Evolutionary conservation across 2,113 vertebrate species (phyloP), one percentile per base, ranked within the genome.

Genomic region (Carassius gibelio): DNA sequence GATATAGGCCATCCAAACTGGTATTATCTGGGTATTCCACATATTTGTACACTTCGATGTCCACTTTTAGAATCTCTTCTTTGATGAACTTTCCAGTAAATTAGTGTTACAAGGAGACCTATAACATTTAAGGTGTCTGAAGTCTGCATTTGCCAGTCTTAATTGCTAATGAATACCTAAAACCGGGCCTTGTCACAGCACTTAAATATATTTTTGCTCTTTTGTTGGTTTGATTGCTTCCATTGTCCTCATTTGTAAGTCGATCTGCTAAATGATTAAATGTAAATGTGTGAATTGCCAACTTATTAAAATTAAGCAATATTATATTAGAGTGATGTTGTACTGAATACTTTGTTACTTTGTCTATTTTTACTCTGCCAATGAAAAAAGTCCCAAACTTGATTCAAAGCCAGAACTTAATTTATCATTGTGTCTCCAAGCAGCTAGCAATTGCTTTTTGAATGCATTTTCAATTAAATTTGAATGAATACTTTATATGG

Each of bases 1-100:
- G 52, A 55, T 55, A 15, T 55, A 17, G 1, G 52, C 52, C 52
- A 55, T 55, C 4, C 52, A 55, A 55, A 55, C 15, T 55, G 59
- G 81, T 52, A 77, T 82, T 76, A 78, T 61, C 52, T 59, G 83
- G 30, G 15, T 61, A 75, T 69, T 23, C 36, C 19, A 61, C 79
- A 52, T 57, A 42, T 45, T 8, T 1, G 11, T 59, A 13, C 74
- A 26, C 1, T 36, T 79, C 30, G 45, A 55, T 15, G 38, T 9
- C 21, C 13, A 38, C 34, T 55, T n/a, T 34, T 52, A 52, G 8
- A 55, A 76, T 34, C 8, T 21, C 4, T 17, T 55, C 23, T 75
- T 50, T 30, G 14, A 75, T 75, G 3, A 75, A 75, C 23, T 36
- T 55, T 50, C 17, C 1, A 19, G 48, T 52, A 8, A 55, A 19